Evolutionary conservation across 2,888 invertebrate genomes (phyloP).

Genomic region (Apamea epomidion): DNA sequence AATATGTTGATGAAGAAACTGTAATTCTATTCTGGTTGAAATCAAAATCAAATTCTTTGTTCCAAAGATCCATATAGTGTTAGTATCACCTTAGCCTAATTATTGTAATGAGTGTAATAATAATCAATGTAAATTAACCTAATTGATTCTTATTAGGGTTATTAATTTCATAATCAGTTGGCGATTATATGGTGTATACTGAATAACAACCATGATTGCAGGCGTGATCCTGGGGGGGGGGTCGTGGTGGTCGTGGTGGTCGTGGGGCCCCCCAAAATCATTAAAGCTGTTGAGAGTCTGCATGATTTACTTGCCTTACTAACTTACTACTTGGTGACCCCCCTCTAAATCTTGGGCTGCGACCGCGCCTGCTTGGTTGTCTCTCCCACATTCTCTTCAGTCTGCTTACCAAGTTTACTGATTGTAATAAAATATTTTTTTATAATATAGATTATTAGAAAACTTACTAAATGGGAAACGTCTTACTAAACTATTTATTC

Average conservation of each 20-base stretch:
- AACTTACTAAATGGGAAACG: not conserved
- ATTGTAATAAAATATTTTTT: not conserved
- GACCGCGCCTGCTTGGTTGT: not conserved
- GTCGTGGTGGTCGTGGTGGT: no score
- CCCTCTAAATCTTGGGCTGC: no score
- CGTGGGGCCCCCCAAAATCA: no score
- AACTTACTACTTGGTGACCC: no score
- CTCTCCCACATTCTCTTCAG: not conserved
- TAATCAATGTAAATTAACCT: not conserved
- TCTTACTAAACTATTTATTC: not conserved
- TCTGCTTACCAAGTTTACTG: not conserved
- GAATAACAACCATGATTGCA: not conserved
- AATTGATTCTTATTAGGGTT: not conserved
- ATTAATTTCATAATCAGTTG: not conserved
- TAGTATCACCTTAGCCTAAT: no score
- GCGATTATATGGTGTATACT: not conserved
- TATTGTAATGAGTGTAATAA: slow-evolving; percentile 1
- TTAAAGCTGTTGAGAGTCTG: no score
- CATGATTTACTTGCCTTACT: no score
- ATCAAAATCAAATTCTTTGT: no score
- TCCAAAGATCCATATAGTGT: no score
- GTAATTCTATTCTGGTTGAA: not conserved
- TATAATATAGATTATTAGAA: not conserved
- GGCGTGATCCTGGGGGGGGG: no score
- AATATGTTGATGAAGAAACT: not conserved